These are phyloP conservation scores for Parazoanthus swiftii DNA, from an alignment of 92 coral and sea anemone species.

Conservation along the genomic window DNA sequence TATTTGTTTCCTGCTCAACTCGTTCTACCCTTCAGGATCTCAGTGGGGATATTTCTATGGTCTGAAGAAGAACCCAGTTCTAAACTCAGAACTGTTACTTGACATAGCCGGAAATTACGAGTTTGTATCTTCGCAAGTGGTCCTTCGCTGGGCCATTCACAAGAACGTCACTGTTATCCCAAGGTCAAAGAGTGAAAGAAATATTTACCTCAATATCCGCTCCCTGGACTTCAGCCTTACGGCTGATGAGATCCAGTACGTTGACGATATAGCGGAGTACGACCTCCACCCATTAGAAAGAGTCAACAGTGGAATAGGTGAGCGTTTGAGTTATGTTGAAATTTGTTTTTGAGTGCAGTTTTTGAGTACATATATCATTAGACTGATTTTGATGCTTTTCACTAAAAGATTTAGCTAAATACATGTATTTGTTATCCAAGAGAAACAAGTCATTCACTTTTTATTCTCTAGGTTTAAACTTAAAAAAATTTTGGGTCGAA, in stretches of 20 bases:
- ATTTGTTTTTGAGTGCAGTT: neutral
- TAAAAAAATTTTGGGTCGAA: no score
- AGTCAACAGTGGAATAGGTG: conserved; percentile 67
- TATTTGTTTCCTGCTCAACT: neutral
- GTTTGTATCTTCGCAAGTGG: conserved; percentile 82
- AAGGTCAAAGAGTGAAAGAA: conserved; percentile 84
- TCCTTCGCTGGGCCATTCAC: conserved; percentile 96
- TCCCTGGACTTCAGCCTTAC: conserved; percentile 77
- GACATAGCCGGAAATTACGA: conserved; percentile 90
- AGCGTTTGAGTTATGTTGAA: neutral
- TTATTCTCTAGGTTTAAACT: no score
- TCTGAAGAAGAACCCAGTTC: conserved; percentile 84
- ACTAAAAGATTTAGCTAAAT: no score
- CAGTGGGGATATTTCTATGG: conserved; percentile 92
- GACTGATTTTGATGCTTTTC: neutral
- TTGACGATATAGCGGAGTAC: conserved; percentile 74
- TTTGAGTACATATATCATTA: neutral
- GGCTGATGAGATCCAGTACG: conserved; percentile 66
- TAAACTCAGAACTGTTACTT: conserved; percentile 59
- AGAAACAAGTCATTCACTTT: no score
- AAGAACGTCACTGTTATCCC: conserved; percentile 92
- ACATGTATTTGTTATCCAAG: neutral
- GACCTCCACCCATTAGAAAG: conserved; percentile 82
- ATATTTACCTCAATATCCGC: conserved; percentile 83
- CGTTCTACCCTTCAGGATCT: conserved; percentile 53